Evolutionary conservation across 2,113 vertebrate species (phyloP), one percentile per base, ranked within the genome.

Genomic region (Aix galericulata): DNA sequence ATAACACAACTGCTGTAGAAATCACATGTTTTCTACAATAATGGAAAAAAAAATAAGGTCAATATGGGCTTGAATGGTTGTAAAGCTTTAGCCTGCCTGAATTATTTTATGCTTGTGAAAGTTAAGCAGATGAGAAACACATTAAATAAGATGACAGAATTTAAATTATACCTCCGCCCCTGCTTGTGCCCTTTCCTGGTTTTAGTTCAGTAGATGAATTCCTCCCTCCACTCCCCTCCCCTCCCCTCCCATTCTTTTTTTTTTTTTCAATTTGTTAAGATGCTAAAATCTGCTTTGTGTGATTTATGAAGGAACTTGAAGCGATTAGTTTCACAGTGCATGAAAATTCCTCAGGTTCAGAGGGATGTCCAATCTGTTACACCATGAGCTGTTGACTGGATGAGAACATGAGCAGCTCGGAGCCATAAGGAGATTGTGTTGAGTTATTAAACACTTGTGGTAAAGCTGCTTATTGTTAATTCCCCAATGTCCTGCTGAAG

Each of bases 381-480:
- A 97, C 98, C 36, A 36, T 84, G 94, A 97, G 98, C 97, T 53
- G 81, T 97, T 97, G 98, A 97, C 98, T 98, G 97, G 97, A 98
- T 98, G 98, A 98, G 98, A 98, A 98, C 97, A 97, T 97, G 98
- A 98, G 98, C 98, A 98, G 98, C 98, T 98, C 95, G 7, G 88
- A 98, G 98, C 98, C 97, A 97, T 98, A 98, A 99, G 98, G 97
- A 98, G 99, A 98, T 98, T 99, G 98, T 98, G 98, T 97, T 95
- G 98, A 99, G 98, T 99, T 99, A 99, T 98, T 99, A 98, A 99
- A 98, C 98, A 98, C 98, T 98, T 98, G 98, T 98, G 98, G 97
- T 98, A 98, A 99, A 99, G 98, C 98, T 98, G 98, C 98, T 99
- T 99, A 98, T 98, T 97, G 97, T 98, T 98, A 98, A 98, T 98